Evolutionary conservation across 2,888 invertebrate genomes (phyloP), one percentile per base, ranked within the genome.

Genomic region (Eledone cirrhosa): DNA sequence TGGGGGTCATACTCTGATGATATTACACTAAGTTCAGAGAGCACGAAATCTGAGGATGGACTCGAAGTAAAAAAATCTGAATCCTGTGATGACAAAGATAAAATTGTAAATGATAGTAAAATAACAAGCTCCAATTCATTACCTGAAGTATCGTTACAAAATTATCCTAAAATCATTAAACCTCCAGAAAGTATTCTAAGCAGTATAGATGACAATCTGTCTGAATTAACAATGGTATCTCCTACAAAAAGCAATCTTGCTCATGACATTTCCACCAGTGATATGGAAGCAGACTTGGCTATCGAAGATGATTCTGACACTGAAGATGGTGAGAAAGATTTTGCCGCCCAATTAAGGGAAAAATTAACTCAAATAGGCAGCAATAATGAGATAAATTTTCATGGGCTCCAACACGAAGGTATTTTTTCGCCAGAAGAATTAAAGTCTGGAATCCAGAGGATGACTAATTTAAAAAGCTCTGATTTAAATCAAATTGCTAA

Each of bases 181-280:
- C 72, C 72, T 13, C 72, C 72, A 31, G 72, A 72, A 41, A 72
- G 72, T 33, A 72, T 72, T 33, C 72, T 72, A 22, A 72, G 72
- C 33, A 72, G 72, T 72, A 72, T 72, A 31, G 72, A 72, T n/a
- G 72, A 72, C 41, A 72, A 72, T 31, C 72, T 72, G n/a, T 72
- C 72, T 33, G 72, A 72, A 16, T 14, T 72, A 31, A 72, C 72
- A 2, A 72, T 22, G 16, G 72, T 72, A 33, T 72, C 72, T 22
- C 72, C 72, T n/a, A 72, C 72, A 3, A 72, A 72, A 24, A 72
- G 72, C 31, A 72, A 72, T 72, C 72, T 72, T 72, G 72, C 72
- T 5, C 72, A 31, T 8, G 72, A 72, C 22, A 41, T 41, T 33
- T 72, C 72, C 13, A 72, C 29, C 22, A 72, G 72, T 72, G 72